phyloP scores from a whole-genome alignment of 2,113 vertebrate species.

The Brachyhypopomus gauderio region DNA sequence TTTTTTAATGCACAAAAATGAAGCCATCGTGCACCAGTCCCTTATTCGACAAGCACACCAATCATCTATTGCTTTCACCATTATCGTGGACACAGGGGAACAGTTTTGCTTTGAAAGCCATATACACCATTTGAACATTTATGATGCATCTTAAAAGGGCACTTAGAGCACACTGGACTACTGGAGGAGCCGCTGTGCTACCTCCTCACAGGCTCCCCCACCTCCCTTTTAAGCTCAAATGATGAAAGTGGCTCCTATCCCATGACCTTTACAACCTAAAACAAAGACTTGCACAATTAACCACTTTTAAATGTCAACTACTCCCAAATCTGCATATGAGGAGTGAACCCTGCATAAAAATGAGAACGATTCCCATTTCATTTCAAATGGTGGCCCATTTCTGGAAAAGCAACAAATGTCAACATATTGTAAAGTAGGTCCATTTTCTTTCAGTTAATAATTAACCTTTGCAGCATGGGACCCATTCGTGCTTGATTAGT shows the following conservation, averaged over 20 bases:
- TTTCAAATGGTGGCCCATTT: constrained; percentile 57
- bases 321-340: constrained; percentile 76
- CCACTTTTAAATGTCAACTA: constrained; percentile 81
- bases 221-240: constrained; percentile 7
- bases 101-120: background rate
- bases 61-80: background rate
- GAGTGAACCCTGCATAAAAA: constrained; percentile 70
- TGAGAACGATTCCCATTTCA: constrained; percentile 64
- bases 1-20: background rate
- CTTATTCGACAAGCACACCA: background rate
- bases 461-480: constrained; percentile 74
- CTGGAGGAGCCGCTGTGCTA: background rate
- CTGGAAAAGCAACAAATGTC: constrained; percentile 71
- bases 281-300: constrained; percentile 84
- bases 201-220: too few relatives aligned
- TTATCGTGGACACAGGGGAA: background rate
- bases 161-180: background rate
- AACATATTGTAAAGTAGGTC: constrained; percentile 66
- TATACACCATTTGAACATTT: too few relatives aligned
- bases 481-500: constrained; percentile 66
- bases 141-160: background rate
- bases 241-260: constrained; percentile 73
- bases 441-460: constrained; percentile 72
- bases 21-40: background rate
- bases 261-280: constrained; percentile 78